A percentile compares a stretch with the other conserved stretches of the same genome.
Conservation (phyloP, 1,140 invertebrate genomes). For the Argopecten irradians region DNA sequence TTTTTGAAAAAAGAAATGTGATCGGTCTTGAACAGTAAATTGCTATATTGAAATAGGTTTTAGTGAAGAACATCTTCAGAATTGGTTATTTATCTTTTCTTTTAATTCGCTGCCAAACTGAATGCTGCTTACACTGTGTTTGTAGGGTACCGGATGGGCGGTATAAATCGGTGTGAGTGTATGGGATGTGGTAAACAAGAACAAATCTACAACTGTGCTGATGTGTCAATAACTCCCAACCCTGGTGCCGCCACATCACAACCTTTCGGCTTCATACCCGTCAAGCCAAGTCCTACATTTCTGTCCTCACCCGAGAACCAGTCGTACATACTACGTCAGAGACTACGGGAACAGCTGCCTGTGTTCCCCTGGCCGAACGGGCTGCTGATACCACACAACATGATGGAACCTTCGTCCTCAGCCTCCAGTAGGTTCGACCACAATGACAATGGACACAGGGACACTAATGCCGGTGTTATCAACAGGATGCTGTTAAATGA, state of each 20-base stretch:
- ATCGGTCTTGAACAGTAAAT: neutral
- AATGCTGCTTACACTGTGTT: neutral
- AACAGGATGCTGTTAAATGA: neutral
- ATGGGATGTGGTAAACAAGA: constrained; percentile 78
- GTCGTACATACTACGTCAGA: neutral
- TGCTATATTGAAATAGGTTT: neutral
- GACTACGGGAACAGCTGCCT: neutral
- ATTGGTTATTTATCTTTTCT: too few species aligned
- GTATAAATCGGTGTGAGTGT: constrained; percentile 43
- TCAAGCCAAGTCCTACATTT: neutral
- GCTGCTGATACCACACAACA: neutral
- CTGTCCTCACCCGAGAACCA: neutral
- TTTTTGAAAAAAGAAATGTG: too few species aligned
- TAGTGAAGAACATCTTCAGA: too few species aligned
- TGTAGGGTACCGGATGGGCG: constrained; percentile 59
- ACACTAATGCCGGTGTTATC: neutral
- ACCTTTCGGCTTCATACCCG: neutral
- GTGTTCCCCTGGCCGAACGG: neutral
- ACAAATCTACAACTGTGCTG: constrained; percentile 83
- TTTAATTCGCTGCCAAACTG: too few species aligned
- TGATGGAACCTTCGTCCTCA: neutral
- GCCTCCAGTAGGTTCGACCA: neutral
- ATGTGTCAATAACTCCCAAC: constrained; percentile 79
- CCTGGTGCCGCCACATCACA: neutral
- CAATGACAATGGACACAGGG: neutral